Conservation (phyloP, 2,888 invertebrate species). For the Acleris cristana region DNA sequence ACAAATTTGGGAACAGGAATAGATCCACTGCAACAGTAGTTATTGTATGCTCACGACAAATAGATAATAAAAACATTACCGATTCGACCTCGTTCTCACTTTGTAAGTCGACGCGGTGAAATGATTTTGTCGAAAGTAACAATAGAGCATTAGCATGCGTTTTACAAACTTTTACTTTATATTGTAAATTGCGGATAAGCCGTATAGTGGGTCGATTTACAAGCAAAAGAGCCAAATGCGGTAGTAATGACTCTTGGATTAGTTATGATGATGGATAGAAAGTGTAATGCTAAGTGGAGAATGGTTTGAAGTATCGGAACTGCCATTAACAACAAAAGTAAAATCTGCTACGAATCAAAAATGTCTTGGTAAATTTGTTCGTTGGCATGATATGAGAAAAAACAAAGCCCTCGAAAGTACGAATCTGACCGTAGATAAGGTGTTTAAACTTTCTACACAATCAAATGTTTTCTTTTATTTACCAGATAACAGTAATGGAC, state of each 20-base stretch:
- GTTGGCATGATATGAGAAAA: background rate
- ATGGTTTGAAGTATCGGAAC: slow-evolving; percentile 46
- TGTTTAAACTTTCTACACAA: slow-evolving; percentile 15
- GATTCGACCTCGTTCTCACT: slow-evolving; percentile 52
- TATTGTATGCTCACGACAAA: slow-evolving; percentile 1
- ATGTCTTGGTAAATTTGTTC: slow-evolving; percentile 6
- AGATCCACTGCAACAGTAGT: slow-evolving; percentile 3
- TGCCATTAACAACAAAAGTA: slow-evolving; percentile 39
- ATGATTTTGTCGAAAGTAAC: slow-evolving; percentile 62
- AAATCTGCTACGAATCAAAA: slow-evolving; percentile 8
- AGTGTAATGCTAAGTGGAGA: slow-evolving; percentile 51
- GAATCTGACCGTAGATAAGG: background rate
- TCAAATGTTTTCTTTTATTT: slow-evolving; percentile 10
- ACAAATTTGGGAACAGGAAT: too few species aligned
- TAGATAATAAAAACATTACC: slow-evolving; percentile 42
- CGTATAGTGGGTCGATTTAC: slow-evolving; percentile 54
- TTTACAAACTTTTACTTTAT: slow-evolving; percentile 67
- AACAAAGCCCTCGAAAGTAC: slow-evolving; percentile 3
- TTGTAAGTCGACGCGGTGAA: slow-evolving; percentile 55
- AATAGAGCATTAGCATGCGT: slow-evolving; percentile 68
- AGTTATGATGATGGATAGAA: slow-evolving; percentile 59
- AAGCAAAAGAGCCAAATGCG: slow-evolving; percentile 51
- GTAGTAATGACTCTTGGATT: slow-evolving; percentile 59
- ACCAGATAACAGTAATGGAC: background rate
- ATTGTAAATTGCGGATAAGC: slow-evolving; percentile 53